Conservation (phyloP, 2,113 vertebrate species). For the Fukomys damarensis region DNA sequence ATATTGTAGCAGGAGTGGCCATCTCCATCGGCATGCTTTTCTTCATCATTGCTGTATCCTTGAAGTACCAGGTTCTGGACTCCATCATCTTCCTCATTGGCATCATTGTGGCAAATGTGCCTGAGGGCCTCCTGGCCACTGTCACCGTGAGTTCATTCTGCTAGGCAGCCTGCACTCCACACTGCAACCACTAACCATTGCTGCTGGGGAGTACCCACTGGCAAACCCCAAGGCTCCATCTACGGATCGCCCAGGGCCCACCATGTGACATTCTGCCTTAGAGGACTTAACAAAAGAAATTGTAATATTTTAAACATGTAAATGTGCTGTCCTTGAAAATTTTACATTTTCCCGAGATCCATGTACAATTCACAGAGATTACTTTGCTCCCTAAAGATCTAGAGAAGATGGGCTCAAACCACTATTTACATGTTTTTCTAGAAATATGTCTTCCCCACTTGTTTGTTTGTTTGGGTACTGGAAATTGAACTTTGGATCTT, state of each 20-base stretch:
- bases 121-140: conserved; percentile 89
- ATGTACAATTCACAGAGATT: not conserved
- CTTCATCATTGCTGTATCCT: conserved; percentile 88
- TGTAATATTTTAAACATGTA: not conserved
- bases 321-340: not conserved
- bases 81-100: conserved; percentile 91
- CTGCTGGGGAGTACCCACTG: fast-evolving
- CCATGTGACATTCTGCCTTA: not conserved
- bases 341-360: not conserved
- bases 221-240: not conserved
- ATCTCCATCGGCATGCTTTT: conserved; percentile 87
- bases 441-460: not conserved
- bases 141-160: conserved; percentile 87
- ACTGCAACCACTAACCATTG: no score
- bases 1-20: conserved; percentile 88
- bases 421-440: not conserved
- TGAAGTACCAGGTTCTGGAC: conserved; percentile 86
- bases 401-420: not conserved
- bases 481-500: not conserved
- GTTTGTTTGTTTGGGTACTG: not conserved
- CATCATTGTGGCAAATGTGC: conserved; percentile 91
- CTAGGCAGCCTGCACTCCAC: not conserved
- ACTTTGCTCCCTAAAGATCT: not conserved
- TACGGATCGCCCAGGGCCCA: not conserved
- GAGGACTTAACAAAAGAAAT: not conserved